A percentile compares a stretch with the other conserved stretches of the same genome.
These are phyloP conservation scores for sheep (Ovis aries) DNA, from an alignment of 2,113 vertebrate genomes.

Conservation along the genomic window ARS-UI_Ramb_v3.0 NC_056080.1:39695001-39695500, in stretches of 20 bases:
- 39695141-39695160: background rate
- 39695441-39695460: background rate
- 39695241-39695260: background rate
- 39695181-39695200: background rate
- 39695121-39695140: background rate
- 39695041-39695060: slow-evolving; percentile 14
- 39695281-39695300: background rate
- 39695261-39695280: background rate
- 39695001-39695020: background rate
- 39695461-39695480: background rate
- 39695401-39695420: background rate
- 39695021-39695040: background rate
- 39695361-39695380: background rate
- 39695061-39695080: background rate
- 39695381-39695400: background rate
- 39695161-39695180: background rate
- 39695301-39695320: background rate
- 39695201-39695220: background rate
- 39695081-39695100: background rate
- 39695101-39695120: background rate
- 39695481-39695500: background rate
- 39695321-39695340: background rate
- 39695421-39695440: background rate
- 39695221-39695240: background rate
- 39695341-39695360: background rate